Conservation (phyloP, 2,797 vertebrate species). For the Epinephelus malabaricus region DNA sequence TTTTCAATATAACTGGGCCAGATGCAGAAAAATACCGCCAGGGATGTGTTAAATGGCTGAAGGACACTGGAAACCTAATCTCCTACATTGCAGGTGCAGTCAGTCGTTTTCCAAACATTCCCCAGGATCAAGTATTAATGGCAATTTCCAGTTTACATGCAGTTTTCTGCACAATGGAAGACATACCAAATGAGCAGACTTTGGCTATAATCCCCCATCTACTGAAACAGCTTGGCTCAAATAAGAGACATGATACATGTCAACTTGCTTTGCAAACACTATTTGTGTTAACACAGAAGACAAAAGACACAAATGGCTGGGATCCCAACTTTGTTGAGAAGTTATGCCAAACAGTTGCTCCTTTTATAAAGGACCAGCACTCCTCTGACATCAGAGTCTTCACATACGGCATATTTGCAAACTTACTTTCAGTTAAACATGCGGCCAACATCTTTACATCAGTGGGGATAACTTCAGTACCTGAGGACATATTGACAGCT, state of each 20-base stretch:
- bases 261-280: slow-evolving; percentile 24
- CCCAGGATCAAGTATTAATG: too few species aligned
- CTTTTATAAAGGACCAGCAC: too few species aligned
- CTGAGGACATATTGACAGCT: too few species aligned
- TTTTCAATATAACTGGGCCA: accelerated
- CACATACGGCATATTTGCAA: too few species aligned
- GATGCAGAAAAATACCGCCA: neutral
- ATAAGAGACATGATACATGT: neutral
- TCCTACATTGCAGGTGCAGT: slow-evolving; percentile 50
- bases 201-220: too few species aligned
- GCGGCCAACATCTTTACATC: too few species aligned
- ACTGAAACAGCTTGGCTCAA: slow-evolving; percentile 19
- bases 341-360: too few species aligned
- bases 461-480: too few species aligned
- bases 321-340: too few species aligned
- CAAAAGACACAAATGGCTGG: slow-evolving; percentile 19
- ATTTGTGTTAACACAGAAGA: slow-evolving; percentile 71
- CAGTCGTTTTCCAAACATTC: slow-evolving; percentile 53
- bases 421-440: too few species aligned
- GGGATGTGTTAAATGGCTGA: slow-evolving; percentile 66
- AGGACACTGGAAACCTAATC: slow-evolving; percentile 40
- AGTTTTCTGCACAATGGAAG: slow-evolving; percentile 60
- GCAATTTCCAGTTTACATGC: slow-evolving; percentile 20
- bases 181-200: slow-evolving; percentile 40
- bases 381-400: too few species aligned